A percentile compares a stretch with the other conserved stretches of the same genome.
phyloP scores from a whole-genome alignment of 1,140 invertebrate species.

The Hestina assimilis region DNA sequence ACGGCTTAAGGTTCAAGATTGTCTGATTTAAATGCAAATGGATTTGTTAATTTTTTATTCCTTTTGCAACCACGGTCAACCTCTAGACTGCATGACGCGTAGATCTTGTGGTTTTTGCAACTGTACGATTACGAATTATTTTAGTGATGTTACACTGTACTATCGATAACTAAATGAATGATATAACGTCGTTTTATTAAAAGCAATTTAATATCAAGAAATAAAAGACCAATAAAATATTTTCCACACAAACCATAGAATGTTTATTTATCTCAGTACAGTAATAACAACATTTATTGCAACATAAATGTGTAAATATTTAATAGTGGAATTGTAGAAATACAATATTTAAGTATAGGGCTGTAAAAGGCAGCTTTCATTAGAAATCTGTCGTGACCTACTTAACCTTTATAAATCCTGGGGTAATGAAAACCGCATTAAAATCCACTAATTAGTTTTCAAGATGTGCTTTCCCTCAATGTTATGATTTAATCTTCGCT shows the following conservation, averaged over 20 bases:
- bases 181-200: not conserved
- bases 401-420: constrained; percentile 26
- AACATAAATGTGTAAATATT: no score
- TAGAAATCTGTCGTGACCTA: constrained; percentile 18
- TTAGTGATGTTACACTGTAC: constrained; percentile 42
- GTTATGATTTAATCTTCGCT: constrained; percentile 25
- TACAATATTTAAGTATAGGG: constrained; percentile 8
- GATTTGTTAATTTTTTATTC: constrained; percentile 39
- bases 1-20: constrained; percentile 26
- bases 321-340: not conserved
- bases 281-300: no score
- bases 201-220: not conserved
- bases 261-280: no score
- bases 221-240: no score
- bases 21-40: constrained; percentile 12
- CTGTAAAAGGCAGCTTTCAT: constrained; percentile 18
- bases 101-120: constrained; percentile 65
- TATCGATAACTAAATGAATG: constrained; percentile 24
- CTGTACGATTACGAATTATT: constrained; percentile 47
- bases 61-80: constrained; percentile 40
- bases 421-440: constrained; percentile 32
- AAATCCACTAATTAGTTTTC: constrained; percentile 29
- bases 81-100: constrained; percentile 70
- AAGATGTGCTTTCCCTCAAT: constrained; percentile 29
- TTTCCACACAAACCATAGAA: no score